Evolutionary conservation across 1,140 invertebrate species (phyloP).

Genomic region (Papilio polytes): DNA sequence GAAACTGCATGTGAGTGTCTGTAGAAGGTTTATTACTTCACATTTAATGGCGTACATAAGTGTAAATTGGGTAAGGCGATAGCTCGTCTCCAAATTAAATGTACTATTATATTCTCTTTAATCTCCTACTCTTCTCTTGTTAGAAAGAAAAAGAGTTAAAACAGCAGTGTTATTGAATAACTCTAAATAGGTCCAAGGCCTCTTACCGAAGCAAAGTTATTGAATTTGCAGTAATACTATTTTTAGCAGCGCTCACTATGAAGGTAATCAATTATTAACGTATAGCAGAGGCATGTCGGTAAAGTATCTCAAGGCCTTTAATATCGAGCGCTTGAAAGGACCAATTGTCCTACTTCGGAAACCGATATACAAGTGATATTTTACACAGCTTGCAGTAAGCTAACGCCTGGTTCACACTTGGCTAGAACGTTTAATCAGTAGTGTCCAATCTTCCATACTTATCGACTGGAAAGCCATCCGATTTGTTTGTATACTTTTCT

Average conservation of each 20-base stretch:
- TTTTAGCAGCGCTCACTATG: neutral
- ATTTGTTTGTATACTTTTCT: neutral
- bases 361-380: neutral
- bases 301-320: conserved; percentile 9
- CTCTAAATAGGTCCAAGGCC: neutral
- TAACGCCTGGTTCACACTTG: too few relatives aligned
- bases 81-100: too few relatives aligned
- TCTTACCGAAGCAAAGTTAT: neutral
- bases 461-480: too few relatives aligned
- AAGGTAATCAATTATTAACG: conserved; percentile 9
- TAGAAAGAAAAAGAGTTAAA: neutral
- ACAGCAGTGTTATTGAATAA: neutral
- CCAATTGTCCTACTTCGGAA: conserved; percentile 9
- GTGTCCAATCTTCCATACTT: too few relatives aligned
- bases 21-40: too few relatives aligned
- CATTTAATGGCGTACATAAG: too few relatives aligned
- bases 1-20: too few relatives aligned
- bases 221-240: conserved; percentile 11
- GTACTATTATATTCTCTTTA: too few relatives aligned
- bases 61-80: too few relatives aligned
- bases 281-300: neutral
- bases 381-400: neutral
- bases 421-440: too few relatives aligned
- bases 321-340: conserved; percentile 11
- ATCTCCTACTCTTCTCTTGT: neutral